phyloP scores from a whole-genome alignment of 1,140 invertebrate species.

The Spodoptera litura region DNA sequence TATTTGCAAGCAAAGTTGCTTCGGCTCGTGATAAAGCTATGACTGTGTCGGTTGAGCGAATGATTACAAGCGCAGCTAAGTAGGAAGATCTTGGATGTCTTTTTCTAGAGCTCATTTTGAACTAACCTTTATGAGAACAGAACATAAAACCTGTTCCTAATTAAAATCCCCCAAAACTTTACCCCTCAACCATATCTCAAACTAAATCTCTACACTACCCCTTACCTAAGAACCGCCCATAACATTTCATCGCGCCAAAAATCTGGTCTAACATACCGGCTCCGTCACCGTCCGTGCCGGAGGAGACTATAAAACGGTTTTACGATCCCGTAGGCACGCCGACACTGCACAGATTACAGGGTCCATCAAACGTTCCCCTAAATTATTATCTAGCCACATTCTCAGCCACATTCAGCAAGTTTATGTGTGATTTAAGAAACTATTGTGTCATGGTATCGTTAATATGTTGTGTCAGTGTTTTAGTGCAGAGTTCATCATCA shows the following conservation, averaged over 20 bases:
- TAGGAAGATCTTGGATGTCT: no score
- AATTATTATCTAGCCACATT: constrained; percentile 48
- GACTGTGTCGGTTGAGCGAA: no score
- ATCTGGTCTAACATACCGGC: constrained; percentile 13
- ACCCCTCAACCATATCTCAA: not conserved
- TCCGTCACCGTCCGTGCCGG: not conserved
- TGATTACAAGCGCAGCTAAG: no score
- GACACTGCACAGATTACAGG: constrained; percentile 40
- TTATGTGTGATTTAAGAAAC: constrained; percentile 45
- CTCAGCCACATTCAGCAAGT: constrained; percentile 39
- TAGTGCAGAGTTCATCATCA: not conserved
- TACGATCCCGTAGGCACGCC: constrained; percentile 28
- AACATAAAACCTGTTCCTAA: no score
- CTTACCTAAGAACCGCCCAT: not conserved
- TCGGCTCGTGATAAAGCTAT: no score
- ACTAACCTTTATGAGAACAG: no score
- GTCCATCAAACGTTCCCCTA: constrained; percentile 43
- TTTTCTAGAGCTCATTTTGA: no score
- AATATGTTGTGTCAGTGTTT: constrained; percentile 8
- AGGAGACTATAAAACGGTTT: constrained; percentile 39
- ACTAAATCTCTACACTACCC: not conserved
- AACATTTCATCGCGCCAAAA: constrained; percentile 40
- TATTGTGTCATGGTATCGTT: constrained; percentile 15
- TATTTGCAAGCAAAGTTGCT: no score
- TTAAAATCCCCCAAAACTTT: no score